phyloP scores from a whole-genome alignment of 2,113 vertebrate species.

The Collichthys lucidus region DNA sequence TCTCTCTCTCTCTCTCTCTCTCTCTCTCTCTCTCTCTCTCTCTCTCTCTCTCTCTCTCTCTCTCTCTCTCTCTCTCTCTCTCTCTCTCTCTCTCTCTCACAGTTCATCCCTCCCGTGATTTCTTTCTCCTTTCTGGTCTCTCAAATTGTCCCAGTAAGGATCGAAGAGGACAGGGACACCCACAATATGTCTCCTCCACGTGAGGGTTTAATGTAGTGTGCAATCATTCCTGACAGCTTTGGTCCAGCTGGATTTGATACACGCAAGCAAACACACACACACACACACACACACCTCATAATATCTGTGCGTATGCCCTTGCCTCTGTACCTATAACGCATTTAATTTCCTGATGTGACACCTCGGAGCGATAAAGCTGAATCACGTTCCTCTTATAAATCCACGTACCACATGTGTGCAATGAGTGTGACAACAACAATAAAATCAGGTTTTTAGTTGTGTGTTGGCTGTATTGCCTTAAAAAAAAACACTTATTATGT shows the following conservation, averaged over 20 bases:
- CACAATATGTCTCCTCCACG: background rate
- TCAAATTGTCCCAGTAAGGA: slow-evolving; percentile 35
- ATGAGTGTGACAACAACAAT: background rate
- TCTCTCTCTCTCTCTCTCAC: slow-evolving; percentile 30
- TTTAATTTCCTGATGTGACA: slow-evolving; percentile 55
- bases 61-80: background rate
- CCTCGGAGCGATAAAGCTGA: slow-evolving; percentile 18
- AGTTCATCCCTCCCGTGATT: slow-evolving; percentile 11
- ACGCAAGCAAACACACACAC: background rate
- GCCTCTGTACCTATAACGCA: slow-evolving; percentile 18
- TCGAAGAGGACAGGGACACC: slow-evolving; percentile 39
- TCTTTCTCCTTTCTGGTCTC: background rate
- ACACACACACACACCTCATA: slow-evolving; percentile 20
- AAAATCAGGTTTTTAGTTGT: background rate
- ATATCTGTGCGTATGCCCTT: slow-evolving; percentile 18
- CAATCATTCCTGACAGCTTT: slow-evolving; percentile 5
- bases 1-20: slow-evolving; percentile 17
- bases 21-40: slow-evolving; percentile 33
- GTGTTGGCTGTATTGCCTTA: background rate
- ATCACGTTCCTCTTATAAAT: slow-evolving; percentile 11
- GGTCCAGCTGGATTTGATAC: slow-evolving; percentile 1
- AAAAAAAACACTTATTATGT: background rate
- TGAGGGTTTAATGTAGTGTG: slow-evolving; percentile 8
- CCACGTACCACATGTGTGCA: background rate
- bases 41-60: slow-evolving; percentile 1